These are phyloP conservation scores for Charadrius vociferus DNA, from an alignment of 2,113 vertebrate genomes.

Conservation along the genomic window DNA sequence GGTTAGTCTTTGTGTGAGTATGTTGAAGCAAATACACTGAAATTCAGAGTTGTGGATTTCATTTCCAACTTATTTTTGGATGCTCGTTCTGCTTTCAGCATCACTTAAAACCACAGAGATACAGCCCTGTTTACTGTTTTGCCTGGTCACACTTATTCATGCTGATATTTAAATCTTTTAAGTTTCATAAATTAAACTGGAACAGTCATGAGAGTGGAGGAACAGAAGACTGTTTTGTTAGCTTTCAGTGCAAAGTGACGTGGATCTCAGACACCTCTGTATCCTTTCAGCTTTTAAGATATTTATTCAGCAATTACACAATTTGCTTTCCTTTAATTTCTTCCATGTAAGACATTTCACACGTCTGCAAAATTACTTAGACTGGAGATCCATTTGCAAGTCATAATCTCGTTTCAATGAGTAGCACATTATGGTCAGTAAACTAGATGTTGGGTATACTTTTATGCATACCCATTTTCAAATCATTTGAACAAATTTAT, in stretches of 20 bases:
- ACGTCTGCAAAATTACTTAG: constrained; percentile 75
- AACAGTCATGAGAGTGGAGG: not conserved
- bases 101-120: not conserved
- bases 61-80: not conserved
- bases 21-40: not conserved
- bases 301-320: constrained; percentile 40
- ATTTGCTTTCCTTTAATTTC: not conserved
- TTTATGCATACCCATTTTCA: constrained; percentile 7
- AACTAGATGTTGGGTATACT: constrained; percentile 15
- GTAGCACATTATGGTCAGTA: constrained; percentile 36
- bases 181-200: not conserved
- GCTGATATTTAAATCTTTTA: constrained; percentile 13
- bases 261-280: constrained; percentile 16
- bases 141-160: not conserved
- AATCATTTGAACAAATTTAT: constrained; percentile 46
- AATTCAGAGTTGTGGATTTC: not conserved
- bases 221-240: not conserved
- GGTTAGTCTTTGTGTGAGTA: not conserved
- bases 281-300: constrained; percentile 43
- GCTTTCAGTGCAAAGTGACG: constrained; percentile 23
- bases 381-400: constrained; percentile 80
- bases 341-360: constrained; percentile 65
- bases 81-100: not conserved
- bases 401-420: constrained; percentile 3
- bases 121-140: not conserved